phyloP scores from a whole-genome alignment of 2,888 invertebrate species.

The Andrena marginata region DNA sequence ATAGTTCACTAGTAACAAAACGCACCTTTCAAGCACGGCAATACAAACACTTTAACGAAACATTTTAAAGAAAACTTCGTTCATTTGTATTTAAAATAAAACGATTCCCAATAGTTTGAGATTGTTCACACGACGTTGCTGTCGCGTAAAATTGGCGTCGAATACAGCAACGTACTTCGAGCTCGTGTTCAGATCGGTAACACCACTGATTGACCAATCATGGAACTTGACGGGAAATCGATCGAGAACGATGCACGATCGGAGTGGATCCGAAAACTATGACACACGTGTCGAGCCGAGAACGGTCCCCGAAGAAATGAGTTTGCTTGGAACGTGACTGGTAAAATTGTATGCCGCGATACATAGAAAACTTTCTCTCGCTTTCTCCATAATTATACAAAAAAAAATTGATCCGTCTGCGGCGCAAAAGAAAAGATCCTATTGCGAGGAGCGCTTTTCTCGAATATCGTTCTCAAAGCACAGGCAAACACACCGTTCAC shows the following conservation, averaged over 20 bases:
- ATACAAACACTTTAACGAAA: neutral
- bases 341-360: constrained; percentile 61
- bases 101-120: neutral
- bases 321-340: constrained; percentile 30
- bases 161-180: neutral
- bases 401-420: constrained; percentile 69
- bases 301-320: constrained; percentile 55
- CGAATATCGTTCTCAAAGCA: neutral
- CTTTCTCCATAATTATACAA: constrained; percentile 80
- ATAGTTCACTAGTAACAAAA: neutral
- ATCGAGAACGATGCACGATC: constrained; percentile 10
- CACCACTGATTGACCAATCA: neutral
- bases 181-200: neutral
- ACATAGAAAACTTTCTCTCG: constrained; percentile 77
- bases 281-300: constrained; percentile 31
- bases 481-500: too few relatives aligned
- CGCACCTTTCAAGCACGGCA: constrained; percentile 3
- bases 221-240: neutral
- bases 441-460: constrained; percentile 33
- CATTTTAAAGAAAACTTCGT: neutral
- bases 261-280: neutral
- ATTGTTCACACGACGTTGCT: neutral
- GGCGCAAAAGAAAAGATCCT: constrained; percentile 34
- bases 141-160: neutral
- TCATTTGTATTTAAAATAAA: neutral